These are phyloP conservation scores for Cheiracanthium punctorium DNA, from an alignment of 2,888 invertebrate species.

Conservation along the genomic window DNA sequence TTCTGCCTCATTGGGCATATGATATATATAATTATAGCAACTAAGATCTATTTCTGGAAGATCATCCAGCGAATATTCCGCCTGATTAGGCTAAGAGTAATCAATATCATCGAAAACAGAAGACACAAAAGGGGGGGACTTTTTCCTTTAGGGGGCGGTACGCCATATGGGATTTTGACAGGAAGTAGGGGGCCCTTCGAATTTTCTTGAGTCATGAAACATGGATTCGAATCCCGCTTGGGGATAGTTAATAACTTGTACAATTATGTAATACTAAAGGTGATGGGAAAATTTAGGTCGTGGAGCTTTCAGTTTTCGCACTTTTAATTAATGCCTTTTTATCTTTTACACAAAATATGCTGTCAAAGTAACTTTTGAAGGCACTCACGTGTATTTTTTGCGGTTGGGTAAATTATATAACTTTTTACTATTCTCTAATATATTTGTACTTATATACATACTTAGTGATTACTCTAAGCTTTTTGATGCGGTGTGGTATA, in stretches of 20 bases:
- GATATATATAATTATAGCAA: too few species aligned
- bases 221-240: neutral
- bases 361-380: too few species aligned
- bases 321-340: too few species aligned
- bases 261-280: neutral
- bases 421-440: too few species aligned
- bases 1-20: too few species aligned
- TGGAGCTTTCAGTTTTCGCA: neutral
- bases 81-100: neutral
- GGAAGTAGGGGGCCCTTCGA: conserved; percentile 48
- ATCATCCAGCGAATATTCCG: neutral
- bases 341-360: too few species aligned
- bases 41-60: neutral
- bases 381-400: too few species aligned
- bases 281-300: neutral
- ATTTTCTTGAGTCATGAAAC: conserved; percentile 4
- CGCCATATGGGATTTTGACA: conserved; percentile 60
- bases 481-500: too few species aligned
- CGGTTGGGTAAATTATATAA: too few species aligned
- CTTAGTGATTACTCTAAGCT: too few species aligned
- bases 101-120: conserved; percentile 3
- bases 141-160: conserved; percentile 20
- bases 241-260: neutral
- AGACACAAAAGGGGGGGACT: neutral
- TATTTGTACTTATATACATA: too few species aligned